These are phyloP conservation scores for Elysia chlorotica DNA, from an alignment of 1,140 invertebrate species.

Conservation along the genomic window DNA sequence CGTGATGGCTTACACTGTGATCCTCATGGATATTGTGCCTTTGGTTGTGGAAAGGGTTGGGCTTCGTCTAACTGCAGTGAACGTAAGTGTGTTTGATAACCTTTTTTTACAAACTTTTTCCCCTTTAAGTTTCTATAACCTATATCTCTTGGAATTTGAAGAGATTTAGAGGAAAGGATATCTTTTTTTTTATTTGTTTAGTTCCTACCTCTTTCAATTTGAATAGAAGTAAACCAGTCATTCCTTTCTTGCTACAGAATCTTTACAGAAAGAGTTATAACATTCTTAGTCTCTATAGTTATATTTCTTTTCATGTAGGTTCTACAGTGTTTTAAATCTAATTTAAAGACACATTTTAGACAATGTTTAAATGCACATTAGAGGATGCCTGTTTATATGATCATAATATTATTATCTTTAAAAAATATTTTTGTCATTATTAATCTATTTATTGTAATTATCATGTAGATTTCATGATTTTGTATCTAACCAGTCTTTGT, in stretches of 20 bases:
- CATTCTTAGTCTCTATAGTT: too few relatives aligned
- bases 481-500: too few relatives aligned
- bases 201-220: background rate
- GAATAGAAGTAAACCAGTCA: background rate
- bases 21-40: conserved; percentile 22
- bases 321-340: too few relatives aligned
- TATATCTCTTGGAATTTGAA: background rate
- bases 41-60: conserved; percentile 43
- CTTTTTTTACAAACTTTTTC: background rate
- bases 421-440: too few relatives aligned
- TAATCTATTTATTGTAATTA: too few relatives aligned
- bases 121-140: background rate
- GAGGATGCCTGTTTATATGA: too few relatives aligned
- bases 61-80: conserved; percentile 31
- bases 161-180: background rate
- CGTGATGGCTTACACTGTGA: conserved; percentile 27
- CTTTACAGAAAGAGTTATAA: too few relatives aligned
- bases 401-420: too few relatives aligned
- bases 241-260: background rate
- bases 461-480: too few relatives aligned
- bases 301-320: too few relatives aligned
- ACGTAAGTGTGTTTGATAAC: conserved; percentile 28
- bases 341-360: too few relatives aligned
- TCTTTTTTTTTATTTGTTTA: background rate
- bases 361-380: too few relatives aligned